Conservation (phyloP, 2,113 vertebrate genomes). For the Plecotus auritus region DNA sequence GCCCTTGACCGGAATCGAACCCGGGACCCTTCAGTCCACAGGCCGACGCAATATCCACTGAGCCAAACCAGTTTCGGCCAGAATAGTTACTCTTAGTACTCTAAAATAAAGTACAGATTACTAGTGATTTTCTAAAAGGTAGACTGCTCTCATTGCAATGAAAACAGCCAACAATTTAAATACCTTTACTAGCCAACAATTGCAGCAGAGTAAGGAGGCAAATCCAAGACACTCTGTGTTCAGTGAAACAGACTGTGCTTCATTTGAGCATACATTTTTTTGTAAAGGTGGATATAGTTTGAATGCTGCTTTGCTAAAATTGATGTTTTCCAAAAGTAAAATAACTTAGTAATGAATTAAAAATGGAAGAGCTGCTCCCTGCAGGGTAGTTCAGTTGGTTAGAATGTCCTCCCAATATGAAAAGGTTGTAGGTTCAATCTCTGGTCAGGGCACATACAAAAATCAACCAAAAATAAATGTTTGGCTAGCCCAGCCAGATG, state of each 20-base stretch:
- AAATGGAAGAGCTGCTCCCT: not conserved
- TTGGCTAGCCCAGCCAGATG: too few species aligned
- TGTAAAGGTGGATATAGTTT: not conserved
- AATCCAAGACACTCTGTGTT: not conserved
- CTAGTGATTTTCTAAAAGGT: not conserved
- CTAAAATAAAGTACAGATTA: not conserved
- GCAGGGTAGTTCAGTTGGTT: not conserved
- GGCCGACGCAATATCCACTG: too few species aligned
- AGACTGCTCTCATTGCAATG: not conserved
- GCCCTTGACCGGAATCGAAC: too few species aligned
- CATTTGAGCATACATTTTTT: not conserved
- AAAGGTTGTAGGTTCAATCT: not conserved
- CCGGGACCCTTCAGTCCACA: too few species aligned
- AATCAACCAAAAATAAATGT: too few species aligned
- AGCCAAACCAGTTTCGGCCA: too few species aligned
- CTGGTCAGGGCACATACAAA: not conserved
- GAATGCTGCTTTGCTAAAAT: not conserved
- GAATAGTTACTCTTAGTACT: not conserved
- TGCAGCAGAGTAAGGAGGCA: not conserved
- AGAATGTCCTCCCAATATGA: not conserved
- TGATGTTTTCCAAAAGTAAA: not conserved
- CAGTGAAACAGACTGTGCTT: not conserved
- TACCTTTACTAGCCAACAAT: not conserved
- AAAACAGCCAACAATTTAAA: slow-evolving; percentile 7
- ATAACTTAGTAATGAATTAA: not conserved